Evolutionary conservation across 92 coral and sea anemone species (phyloP).

Genomic region (Blastomussa wellsi): DNA sequence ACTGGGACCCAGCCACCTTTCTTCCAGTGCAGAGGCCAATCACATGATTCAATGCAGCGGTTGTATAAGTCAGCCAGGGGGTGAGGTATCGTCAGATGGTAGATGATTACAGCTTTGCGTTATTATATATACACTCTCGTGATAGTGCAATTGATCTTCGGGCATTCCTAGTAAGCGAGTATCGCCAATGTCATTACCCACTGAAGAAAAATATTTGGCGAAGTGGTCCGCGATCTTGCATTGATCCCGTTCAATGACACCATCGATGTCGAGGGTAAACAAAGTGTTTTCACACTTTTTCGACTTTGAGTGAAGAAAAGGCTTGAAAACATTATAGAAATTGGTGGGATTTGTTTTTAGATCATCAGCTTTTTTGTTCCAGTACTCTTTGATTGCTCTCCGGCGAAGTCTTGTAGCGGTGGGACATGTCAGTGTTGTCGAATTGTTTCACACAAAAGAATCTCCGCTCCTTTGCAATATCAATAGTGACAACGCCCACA

Average conservation of each 20-base stretch:
- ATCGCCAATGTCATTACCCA: not conserved
- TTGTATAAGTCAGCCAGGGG: too few species aligned
- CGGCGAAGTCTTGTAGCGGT: too few species aligned
- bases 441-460: too few species aligned
- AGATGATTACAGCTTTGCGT: slow-evolving; percentile 7
- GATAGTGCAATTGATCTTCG: slow-evolving; percentile 6
- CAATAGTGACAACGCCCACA: too few species aligned
- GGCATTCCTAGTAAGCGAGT: not conserved
- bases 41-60: too few species aligned
- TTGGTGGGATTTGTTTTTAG: slow-evolving; percentile 27
- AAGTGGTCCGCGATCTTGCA: slow-evolving; percentile 21
- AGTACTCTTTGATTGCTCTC: too few species aligned
- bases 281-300: too few species aligned
- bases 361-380: slow-evolving; percentile 26
- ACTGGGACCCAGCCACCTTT: too few species aligned
- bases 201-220: slow-evolving; percentile 12
- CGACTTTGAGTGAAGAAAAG: not conserved
- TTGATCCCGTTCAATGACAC: slow-evolving; percentile 22
- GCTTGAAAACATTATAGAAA: slow-evolving; percentile 21
- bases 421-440: too few species aligned
- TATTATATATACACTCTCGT: not conserved
- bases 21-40: too few species aligned
- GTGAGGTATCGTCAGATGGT: not conserved
- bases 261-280: not conserved
- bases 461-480: too few species aligned